Conservation (phyloP, 2,797 vertebrate species). For the Enteromius thamalakanensis region DNA sequence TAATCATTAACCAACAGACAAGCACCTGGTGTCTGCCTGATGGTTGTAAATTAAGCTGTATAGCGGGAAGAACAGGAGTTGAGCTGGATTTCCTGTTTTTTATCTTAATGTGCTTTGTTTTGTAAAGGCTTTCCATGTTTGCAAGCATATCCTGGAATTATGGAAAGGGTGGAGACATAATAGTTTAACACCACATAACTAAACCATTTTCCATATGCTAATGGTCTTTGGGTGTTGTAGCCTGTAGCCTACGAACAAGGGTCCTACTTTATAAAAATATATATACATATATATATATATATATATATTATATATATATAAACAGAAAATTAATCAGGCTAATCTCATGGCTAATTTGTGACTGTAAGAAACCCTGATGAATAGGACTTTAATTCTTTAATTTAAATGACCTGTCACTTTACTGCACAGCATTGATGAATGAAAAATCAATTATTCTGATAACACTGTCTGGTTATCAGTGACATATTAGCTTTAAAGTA, state of each 20-base stretch:
- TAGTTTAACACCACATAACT: constrained; percentile 36
- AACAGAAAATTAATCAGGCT: background rate
- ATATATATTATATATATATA: too few relatives aligned
- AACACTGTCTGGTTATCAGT: constrained; percentile 28
- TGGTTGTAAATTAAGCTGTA: constrained; percentile 49
- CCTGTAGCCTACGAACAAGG: background rate
- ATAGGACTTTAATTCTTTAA: constrained; percentile 41
- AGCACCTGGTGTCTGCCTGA: constrained; percentile 39
- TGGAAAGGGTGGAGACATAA: constrained; percentile 33
- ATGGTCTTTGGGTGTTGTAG: constrained; percentile 43
- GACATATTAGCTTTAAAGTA: constrained; percentile 2
- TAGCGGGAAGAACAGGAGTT: constrained; percentile 35
- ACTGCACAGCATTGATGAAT: constrained; percentile 14
- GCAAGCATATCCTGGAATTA: constrained; percentile 45
- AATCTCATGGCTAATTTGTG: constrained; percentile 17
- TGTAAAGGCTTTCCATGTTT: constrained; percentile 48
- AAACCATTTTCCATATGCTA: constrained; percentile 53
- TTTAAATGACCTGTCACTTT: constrained; percentile 13
- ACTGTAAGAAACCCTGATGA: constrained; percentile 2
- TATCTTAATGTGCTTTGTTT: constrained; percentile 46
- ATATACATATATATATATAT: too few relatives aligned
- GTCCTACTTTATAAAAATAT: too few relatives aligned
- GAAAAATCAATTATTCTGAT: constrained; percentile 13
- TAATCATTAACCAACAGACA: constrained; percentile 68
- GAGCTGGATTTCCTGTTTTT: constrained; percentile 49